Percentiles rank a stretch among this genome's conserved stretches.
These are phyloP conservation scores for Dioctria linearis DNA, from an alignment of 2,888 invertebrate species.

Conservation along the genomic window DNA sequence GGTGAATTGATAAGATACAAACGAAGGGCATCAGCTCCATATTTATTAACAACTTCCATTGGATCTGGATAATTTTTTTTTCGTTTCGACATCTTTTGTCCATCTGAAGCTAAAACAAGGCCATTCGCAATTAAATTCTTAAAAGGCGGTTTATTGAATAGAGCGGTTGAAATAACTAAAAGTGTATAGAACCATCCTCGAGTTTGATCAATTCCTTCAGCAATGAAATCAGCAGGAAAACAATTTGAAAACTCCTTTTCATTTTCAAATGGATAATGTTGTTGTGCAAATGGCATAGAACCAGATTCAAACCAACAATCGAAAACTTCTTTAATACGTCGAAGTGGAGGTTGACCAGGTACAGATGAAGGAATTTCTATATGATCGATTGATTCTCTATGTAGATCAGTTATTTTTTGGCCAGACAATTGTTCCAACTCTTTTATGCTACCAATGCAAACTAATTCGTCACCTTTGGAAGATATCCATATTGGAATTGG, in stretches of 20 bases:
- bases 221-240: constrained; percentile 99
- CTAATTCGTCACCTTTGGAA: constrained; percentile 90
- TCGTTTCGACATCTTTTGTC: constrained; percentile 99
- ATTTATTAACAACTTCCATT: constrained; percentile 88
- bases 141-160: constrained; percentile 97
- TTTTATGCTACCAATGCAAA: constrained; percentile 94
- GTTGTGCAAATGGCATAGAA: constrained; percentile 98
- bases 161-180: constrained; percentile 94
- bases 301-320: constrained; percentile 99
- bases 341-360: constrained; percentile 87
- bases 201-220: constrained; percentile 99
- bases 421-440: constrained; percentile 91
- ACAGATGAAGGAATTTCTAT: constrained; percentile 92
- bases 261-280: constrained; percentile 96
- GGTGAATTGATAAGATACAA: constrained; percentile 98
- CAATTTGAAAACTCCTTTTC: constrained; percentile 87
- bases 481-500: constrained; percentile 99
- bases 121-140: constrained; percentile 98
- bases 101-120: constrained; percentile 95
- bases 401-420: constrained; percentile 87
- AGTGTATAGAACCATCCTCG: constrained; percentile 99
- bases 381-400: constrained; percentile 94
- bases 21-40: constrained; percentile 96
- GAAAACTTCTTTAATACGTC: constrained; percentile 93
- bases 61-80: constrained; percentile 99